Percentiles rank a stretch among this genome's conserved stretches.
Evolutionary conservation across 2,113 vertebrate genomes (phyloP).

Genomic region (Danio rerio): DNA sequence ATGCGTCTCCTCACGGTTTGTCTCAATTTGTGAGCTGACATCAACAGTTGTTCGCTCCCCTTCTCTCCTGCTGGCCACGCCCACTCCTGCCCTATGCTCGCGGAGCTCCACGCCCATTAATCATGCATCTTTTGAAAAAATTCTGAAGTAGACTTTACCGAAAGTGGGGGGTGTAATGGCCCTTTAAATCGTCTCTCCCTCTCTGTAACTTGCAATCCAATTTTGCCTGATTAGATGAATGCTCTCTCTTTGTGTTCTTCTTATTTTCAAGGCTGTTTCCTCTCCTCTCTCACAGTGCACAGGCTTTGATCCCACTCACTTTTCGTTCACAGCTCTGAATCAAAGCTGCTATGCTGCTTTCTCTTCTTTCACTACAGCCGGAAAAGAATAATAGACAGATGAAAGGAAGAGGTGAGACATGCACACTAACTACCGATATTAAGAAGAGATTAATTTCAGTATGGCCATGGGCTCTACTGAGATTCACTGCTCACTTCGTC

Average conservation of each 20-base stretch:
- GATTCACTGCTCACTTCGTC: slow-evolving; percentile 17
- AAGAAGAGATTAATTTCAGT: slow-evolving; percentile 30
- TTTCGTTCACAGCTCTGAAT: slow-evolving; percentile 10
- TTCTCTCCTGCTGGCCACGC: no score
- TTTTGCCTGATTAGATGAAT: background rate
- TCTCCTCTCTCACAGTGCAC: background rate
- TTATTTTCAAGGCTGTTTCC: background rate
- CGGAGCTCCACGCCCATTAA: no score
- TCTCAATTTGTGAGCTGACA: no score
- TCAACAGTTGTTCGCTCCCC: no score
- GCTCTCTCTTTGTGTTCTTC: background rate
- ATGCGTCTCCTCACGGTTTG: no score
- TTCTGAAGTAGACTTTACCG: no score
- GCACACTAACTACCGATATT: slow-evolving; percentile 5
- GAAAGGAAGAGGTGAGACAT: slow-evolving; percentile 10
- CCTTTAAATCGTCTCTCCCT: slow-evolving; percentile 20
- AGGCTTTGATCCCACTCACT: slow-evolving; percentile 29
- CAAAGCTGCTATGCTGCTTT: background rate
- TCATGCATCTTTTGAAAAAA: no score
- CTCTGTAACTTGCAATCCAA: slow-evolving; percentile 19
- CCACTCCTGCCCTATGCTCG: no score
- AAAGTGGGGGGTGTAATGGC: no score
- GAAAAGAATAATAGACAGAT: slow-evolving; percentile 7
- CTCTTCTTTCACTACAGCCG: slow-evolving; percentile 18
- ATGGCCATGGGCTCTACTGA: background rate